Conservation (phyloP, 2,113 vertebrate species). For the Clinocottus analis region DNA sequence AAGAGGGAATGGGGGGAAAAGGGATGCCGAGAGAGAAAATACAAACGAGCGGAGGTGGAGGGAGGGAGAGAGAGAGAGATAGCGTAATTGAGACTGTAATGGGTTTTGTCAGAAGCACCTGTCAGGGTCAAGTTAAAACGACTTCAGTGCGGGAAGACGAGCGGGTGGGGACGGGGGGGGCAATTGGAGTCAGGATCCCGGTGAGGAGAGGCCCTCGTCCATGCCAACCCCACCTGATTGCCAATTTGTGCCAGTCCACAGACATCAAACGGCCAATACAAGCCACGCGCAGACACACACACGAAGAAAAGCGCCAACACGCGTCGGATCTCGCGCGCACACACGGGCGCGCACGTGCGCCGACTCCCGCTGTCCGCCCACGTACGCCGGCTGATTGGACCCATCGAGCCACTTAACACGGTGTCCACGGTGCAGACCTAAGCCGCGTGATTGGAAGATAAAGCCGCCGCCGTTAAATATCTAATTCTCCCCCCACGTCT, state of each 20-base stretch:
- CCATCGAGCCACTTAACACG: constrained; percentile 60
- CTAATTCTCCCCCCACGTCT: constrained; percentile 61
- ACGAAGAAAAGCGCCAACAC: neutral
- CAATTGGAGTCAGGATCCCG: constrained; percentile 73
- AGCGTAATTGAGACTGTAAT: constrained; percentile 82
- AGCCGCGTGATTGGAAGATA: constrained; percentile 66
- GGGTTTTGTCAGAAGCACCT: constrained; percentile 83
- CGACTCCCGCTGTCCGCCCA: constrained; percentile 48
- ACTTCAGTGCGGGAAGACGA: constrained; percentile 48
- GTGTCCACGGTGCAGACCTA: constrained; percentile 52
- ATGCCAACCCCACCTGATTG: constrained; percentile 81
- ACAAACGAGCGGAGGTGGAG: constrained; percentile 31
- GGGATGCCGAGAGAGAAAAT: constrained; percentile 2
- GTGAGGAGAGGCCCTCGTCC: constrained; percentile 58
- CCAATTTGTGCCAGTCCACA: constrained; percentile 79
- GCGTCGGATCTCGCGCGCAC: constrained; percentile 17
- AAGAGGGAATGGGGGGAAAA: neutral
- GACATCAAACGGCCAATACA: constrained; percentile 65
- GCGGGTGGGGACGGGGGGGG: constrained; percentile 54
- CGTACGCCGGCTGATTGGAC: constrained; percentile 63
- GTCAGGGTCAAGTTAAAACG: constrained; percentile 77
- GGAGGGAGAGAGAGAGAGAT: constrained; percentile 35
- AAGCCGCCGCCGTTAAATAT: constrained; percentile 57
- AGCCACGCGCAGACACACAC: constrained; percentile 47
- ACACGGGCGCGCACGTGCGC: constrained; percentile 44